A percentile compares a stretch with the other conserved stretches of the same genome.
phyloP scores from a whole-genome alignment of 2,113 vertebrate genomes.

The Vulpes ferrilata region DNA sequence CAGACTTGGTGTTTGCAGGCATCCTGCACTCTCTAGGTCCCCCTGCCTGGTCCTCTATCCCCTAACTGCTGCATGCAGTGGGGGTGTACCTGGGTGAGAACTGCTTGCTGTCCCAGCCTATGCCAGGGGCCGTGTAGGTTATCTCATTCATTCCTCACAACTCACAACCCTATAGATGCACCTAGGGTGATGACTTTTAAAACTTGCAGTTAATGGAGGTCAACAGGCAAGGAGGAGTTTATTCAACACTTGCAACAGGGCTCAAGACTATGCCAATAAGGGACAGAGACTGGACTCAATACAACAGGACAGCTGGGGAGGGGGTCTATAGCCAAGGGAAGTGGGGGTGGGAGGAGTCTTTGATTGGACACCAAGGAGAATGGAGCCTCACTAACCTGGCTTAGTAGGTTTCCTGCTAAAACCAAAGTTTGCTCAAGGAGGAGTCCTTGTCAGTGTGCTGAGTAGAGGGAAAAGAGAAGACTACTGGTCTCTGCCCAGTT shows the following conservation, averaged over 20 bases:
- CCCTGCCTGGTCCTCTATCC: fast-evolving
- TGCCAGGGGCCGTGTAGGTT: not conserved
- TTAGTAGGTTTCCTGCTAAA: not conserved
- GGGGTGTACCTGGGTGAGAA: not conserved
- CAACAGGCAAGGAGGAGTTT: fast-evolving
- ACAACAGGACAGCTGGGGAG: not conserved
- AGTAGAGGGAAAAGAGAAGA: not conserved
- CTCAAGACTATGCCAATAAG: fast-evolving
- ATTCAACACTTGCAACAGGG: fast-evolving
- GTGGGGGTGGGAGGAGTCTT: no score
- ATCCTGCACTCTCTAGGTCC: fast-evolving
- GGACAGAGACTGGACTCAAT: not conserved
- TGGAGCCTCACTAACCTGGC: fast-evolving
- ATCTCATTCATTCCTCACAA: fast-evolving
- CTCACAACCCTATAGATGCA: fast-evolving
- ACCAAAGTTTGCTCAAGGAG: no score
- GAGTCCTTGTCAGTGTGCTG: fast-evolving
- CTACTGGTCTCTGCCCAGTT: not conserved
- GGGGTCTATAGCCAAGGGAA: fast-evolving
- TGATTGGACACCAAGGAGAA: not conserved
- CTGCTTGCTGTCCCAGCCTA: fast-evolving
- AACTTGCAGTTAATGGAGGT: not conserved
- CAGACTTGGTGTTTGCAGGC: not conserved
- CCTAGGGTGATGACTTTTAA: not conserved
- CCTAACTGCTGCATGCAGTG: no score